phyloP scores from a whole-genome alignment of 2,888 invertebrate genomes.

The Gastracanthus pulcherrimus region DNA sequence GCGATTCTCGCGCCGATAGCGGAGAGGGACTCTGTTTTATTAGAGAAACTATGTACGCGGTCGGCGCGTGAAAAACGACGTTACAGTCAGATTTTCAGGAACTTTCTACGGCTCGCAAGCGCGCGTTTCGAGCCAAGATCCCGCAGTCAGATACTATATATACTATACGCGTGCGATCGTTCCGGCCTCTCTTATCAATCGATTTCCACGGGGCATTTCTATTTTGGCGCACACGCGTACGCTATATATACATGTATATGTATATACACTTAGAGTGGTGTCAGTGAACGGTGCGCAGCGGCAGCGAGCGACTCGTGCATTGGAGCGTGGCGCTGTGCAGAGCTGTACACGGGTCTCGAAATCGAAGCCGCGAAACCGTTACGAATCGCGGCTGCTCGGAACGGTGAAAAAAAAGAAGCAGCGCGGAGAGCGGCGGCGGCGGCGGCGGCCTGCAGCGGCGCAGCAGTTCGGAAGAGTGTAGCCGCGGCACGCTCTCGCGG shows the following conservation, averaged over 20 bases:
- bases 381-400: conserved; percentile 27
- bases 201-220: conserved; percentile 20
- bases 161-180: not conserved
- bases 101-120: conserved; percentile 15
- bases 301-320: not conserved
- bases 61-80: not conserved
- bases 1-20: conserved; percentile 32
- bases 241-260: not conserved
- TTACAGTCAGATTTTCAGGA: conserved; percentile 21
- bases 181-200: conserved; percentile 37
- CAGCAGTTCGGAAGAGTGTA: too few relatives aligned
- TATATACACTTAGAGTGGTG: not conserved
- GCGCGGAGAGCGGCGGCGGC: too few relatives aligned
- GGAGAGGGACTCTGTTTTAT: not conserved
- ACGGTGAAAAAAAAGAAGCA: conserved; percentile 8
- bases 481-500: conserved; percentile 11
- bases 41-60: not conserved
- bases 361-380: conserved; percentile 43
- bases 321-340: not conserved
- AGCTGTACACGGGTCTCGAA: conserved; percentile 21
- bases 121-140: too few relatives aligned
- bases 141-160: not conserved
- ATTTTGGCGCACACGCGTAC: not conserved
- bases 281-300: not conserved
- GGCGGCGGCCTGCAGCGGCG: too few relatives aligned